Base-by-base conservation (phyloP, 2,888 invertebrate species). In the Catocala fraxini region DNA sequence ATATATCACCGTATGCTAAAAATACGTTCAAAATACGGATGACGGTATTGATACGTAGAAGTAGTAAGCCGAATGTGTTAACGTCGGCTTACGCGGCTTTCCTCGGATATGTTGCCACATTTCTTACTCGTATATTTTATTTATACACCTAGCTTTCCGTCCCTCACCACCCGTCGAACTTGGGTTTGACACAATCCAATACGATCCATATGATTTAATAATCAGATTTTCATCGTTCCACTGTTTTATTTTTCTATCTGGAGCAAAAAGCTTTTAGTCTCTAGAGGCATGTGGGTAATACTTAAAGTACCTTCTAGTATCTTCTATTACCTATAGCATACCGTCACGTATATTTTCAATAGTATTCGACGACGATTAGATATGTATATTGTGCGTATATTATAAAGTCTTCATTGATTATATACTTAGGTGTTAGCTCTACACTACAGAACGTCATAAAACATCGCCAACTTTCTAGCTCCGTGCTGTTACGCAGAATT, bases 101-200 rank as follows among this genome's bases (percentile, higher is more conserved):
- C 51, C 48, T 49, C 33, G 60, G 57, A 77, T 66, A 49, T 48
- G 13, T 73, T 63, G 55, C 52, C 58, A 56, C 58, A 35, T 66
- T 65, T 46, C 55, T 51, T 48, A 45, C 52, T 35, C 34, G 33
- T 60, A 66, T 74, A 74, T 63, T 63, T 71, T 77, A 75, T 77
- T 74, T 73, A 74, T 56, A 66, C 58, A 64, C 64, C 45, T 47
- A 33, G 49, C 59, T 43, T 39, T 42, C 41, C 59, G 47, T 49
- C 60, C 48, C 57, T 58, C 35, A 39, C 25, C 10, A 33, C 15
- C 41, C 39, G 63, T 59, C 63, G 54, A 73, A 60, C 49, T 52
- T 15, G 5, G 12, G 58, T 45, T 56, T 63, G 62, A 54, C 54
- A 60, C 13, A 42, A 48, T 51, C 57, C 55, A 53, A 63, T 45